Evolutionary conservation across 2,888 invertebrate genomes (phyloP).

Genomic region (Tachystola acroxantha): DNA sequence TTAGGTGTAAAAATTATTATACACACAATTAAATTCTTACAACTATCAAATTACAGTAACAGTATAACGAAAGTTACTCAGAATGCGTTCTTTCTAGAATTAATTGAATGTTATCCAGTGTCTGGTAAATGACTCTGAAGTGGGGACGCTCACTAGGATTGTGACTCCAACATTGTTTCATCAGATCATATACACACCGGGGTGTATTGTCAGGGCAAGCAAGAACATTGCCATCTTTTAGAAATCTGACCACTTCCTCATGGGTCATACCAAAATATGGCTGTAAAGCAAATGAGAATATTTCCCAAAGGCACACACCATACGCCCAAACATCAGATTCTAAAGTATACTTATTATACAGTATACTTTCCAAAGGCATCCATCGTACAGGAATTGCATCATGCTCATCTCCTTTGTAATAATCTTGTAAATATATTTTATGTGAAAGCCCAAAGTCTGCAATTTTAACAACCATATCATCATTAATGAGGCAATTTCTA

Average conservation of each 20-base stretch:
- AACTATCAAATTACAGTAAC: slow-evolving; percentile 2
- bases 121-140: slow-evolving; percentile 89
- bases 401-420: slow-evolving; percentile 96
- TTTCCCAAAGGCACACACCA: slow-evolving; percentile 97
- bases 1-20: slow-evolving; percentile 20
- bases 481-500: slow-evolving; percentile 95
- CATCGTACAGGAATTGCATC: slow-evolving; percentile 98
- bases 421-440: slow-evolving; percentile 96
- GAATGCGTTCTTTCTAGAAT: slow-evolving; percentile 67
- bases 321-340: slow-evolving; percentile 99
- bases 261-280: slow-evolving; percentile 99
- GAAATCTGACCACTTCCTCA: slow-evolving; percentile 96
- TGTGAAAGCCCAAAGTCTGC: slow-evolving; percentile 98
- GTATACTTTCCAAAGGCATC: slow-evolving; percentile 98
- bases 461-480: slow-evolving; percentile 96
- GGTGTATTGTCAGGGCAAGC: slow-evolving; percentile 95
- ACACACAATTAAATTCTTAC: slow-evolving; percentile 24
- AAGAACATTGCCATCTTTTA: slow-evolving; percentile 95
- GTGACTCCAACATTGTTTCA: slow-evolving; percentile 95
- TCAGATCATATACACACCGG: slow-evolving; percentile 90
- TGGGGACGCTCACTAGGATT: slow-evolving; percentile 91
- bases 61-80: slow-evolving; percentile 35
- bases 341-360: slow-evolving; percentile 96
- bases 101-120: slow-evolving; percentile 83
- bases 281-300: slow-evolving; percentile 96